phyloP scores from a whole-genome alignment of 92 coral and sea anemone species.

The Porites lobata region DNA sequence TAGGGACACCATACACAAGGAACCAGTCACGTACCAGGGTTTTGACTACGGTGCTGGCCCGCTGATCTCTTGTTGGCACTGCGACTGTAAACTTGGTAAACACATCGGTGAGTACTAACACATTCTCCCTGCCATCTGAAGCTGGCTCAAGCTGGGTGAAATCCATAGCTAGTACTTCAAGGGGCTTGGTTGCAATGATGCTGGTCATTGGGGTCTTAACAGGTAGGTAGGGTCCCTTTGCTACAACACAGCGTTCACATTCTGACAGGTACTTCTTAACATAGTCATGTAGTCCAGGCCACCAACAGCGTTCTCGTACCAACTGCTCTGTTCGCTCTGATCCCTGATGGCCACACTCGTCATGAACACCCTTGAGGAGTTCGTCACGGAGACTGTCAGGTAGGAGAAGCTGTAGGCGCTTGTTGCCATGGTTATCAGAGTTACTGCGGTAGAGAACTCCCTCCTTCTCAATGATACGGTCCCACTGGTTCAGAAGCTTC shows the following conservation, averaged over 20 bases:
- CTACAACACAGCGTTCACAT: conserved; percentile 44
- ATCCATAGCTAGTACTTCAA: conserved; percentile 52
- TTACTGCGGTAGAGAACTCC: conserved; percentile 58
- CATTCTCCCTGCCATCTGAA: conserved; percentile 43
- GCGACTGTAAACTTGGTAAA: conserved; percentile 44
- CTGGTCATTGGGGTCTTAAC: conserved; percentile 33
- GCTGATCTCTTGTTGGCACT: conserved; percentile 45
- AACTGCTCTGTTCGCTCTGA: conserved; percentile 45
- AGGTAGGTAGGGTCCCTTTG: conserved; percentile 56
- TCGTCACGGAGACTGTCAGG: conserved; percentile 20
- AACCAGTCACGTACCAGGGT: conserved; percentile 49
- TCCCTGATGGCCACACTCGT: conserved; percentile 49
- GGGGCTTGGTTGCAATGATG: conserved; percentile 25
- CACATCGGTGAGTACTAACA: conserved; percentile 36
- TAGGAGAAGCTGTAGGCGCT: conserved; percentile 22
- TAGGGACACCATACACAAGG: conserved; percentile 59
- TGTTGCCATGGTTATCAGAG: conserved; percentile 35
- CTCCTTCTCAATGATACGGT: conserved; percentile 26
- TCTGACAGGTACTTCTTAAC: conserved; percentile 31
- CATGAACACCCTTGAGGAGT: conserved; percentile 28
- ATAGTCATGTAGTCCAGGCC: conserved; percentile 35
- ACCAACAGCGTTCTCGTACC: conserved; percentile 32
- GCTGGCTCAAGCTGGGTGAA: conserved; percentile 46
- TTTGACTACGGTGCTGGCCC: conserved; percentile 52
- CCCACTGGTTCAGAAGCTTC: conserved; percentile 51